These are phyloP conservation scores for Mercenaria mercenaria DNA, from an alignment of 1,140 invertebrate species.

Conservation along the genomic window DNA sequence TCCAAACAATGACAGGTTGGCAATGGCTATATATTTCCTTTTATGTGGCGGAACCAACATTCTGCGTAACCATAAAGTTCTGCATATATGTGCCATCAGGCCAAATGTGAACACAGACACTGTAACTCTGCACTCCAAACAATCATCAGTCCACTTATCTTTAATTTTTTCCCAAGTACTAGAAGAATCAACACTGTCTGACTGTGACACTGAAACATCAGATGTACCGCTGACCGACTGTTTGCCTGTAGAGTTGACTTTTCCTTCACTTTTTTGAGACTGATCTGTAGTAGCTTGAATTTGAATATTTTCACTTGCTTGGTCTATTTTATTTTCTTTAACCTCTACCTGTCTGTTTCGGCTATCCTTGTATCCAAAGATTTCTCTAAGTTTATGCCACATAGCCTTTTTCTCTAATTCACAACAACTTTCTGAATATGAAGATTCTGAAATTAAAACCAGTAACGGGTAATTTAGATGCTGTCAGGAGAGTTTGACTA, in stretches of 20 bases:
- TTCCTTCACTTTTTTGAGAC: neutral
- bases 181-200: neutral
- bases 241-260: neutral
- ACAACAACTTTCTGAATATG: too few relatives aligned
- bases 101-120: neutral
- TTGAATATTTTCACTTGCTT: neutral
- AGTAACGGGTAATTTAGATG: too few relatives aligned
- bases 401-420: neutral
- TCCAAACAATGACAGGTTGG: neutral
- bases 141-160: neutral
- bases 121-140: constrained; percentile 1
- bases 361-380: constrained; percentile 10
- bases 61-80: neutral
- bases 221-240: neutral
- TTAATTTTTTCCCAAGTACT: neutral
- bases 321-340: neutral
- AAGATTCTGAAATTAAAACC: too few relatives aligned
- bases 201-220: neutral
- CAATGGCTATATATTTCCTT: neutral
- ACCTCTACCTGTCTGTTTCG: neutral
- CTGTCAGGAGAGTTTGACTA: too few relatives aligned
- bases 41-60: neutral
- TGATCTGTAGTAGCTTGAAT: too few relatives aligned
- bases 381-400: constrained; percentile 14
- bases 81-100: neutral